phyloP scores from a whole-genome alignment of 2,797 vertebrate genomes.

The Menidia menidia region DNA sequence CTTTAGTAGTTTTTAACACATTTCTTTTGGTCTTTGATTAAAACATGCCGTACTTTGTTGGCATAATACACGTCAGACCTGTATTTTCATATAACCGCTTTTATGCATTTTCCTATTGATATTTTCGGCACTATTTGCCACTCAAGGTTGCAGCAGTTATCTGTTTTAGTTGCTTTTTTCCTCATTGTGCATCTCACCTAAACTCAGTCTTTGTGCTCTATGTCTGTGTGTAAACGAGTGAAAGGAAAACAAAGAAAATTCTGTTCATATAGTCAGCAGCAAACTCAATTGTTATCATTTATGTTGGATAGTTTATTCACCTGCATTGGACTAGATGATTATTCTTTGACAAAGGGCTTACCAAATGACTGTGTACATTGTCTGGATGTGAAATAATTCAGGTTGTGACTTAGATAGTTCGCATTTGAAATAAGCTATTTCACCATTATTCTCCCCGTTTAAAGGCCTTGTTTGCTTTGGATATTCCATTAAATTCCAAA shows the following conservation, averaged over 20 bases:
- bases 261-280: neutral
- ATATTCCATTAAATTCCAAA: neutral
- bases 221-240: constrained; percentile 3
- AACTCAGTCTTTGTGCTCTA: constrained; percentile 8
- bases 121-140: neutral
- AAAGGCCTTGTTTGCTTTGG: neutral
- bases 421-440: neutral
- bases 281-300: neutral
- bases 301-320: neutral
- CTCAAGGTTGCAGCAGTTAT: constrained; percentile 25
- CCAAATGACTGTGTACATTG: neutral
- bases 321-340: constrained; percentile 5
- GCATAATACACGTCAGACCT: neutral
- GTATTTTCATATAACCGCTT: neutral
- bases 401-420: neutral
- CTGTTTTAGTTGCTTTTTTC: constrained; percentile 10
- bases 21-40: constrained; percentile 3
- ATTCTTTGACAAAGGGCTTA: neutral
- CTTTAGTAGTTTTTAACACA: neutral
- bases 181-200: constrained; percentile 8
- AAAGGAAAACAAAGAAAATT: neutral
- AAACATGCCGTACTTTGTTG: neutral
- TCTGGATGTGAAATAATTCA: neutral
- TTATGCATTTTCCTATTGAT: constrained; percentile 6
- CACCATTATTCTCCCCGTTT: neutral